phyloP scores from a whole-genome alignment of 2,113 vertebrate genomes.

The Bos indicus region DNA sequence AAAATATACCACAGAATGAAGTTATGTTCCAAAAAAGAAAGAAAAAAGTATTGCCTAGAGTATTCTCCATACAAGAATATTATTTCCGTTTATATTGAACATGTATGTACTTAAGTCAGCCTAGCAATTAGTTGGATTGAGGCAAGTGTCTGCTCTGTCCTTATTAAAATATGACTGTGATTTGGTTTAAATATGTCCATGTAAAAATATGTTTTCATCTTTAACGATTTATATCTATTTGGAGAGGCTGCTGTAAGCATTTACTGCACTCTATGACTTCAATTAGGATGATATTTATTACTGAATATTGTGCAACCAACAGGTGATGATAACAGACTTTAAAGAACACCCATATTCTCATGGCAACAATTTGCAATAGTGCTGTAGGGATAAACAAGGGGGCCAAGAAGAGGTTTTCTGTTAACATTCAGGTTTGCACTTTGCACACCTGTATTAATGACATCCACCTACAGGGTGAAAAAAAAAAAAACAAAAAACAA shows the following conservation, averaged over 20 bases:
- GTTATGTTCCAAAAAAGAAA: slow-evolving; percentile 55
- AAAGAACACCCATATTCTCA: slow-evolving; percentile 41
- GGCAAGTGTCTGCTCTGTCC: background rate
- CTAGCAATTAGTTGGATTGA: slow-evolving; percentile 35
- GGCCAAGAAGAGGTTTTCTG: background rate
- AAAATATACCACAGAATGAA: slow-evolving; percentile 50
- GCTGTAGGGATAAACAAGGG: slow-evolving; percentile 43
- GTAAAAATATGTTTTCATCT: slow-evolving; percentile 42
- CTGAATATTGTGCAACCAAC: slow-evolving; percentile 33
- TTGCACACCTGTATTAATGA: slow-evolving; percentile 54
- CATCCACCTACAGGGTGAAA: background rate
- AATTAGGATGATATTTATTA: background rate
- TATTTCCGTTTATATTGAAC: slow-evolving; percentile 42
- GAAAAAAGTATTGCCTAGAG: slow-evolving; percentile 30
- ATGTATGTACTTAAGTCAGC: slow-evolving; percentile 23
- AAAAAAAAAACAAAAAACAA: background rate
- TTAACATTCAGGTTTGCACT: slow-evolving; percentile 39
- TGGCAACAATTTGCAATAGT: slow-evolving; percentile 12
- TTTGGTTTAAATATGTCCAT: slow-evolving; percentile 35
- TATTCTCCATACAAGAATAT: slow-evolving; percentile 19
- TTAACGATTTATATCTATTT: slow-evolving; percentile 18
- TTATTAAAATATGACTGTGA: slow-evolving; percentile 44
- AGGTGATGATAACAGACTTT: slow-evolving; percentile 32
- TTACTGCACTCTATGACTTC: background rate
- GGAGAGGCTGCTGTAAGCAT: background rate